These are phyloP conservation scores for Drosophila mettleri DNA, from an alignment of 2,888 invertebrate species.

Conservation along the genomic window DNA sequence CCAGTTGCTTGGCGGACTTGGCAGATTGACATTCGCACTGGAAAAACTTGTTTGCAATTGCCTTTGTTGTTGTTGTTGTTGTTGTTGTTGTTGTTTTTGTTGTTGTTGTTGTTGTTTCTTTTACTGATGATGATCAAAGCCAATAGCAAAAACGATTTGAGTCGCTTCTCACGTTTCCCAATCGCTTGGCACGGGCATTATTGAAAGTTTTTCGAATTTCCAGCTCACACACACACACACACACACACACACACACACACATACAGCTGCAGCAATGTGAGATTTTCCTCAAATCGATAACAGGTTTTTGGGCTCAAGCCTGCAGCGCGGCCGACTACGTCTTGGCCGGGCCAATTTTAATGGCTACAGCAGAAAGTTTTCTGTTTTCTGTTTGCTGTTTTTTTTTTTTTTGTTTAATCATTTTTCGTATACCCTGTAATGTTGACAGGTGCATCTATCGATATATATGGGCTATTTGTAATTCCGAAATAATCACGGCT, in stretches of 20 bases:
- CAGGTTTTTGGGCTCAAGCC: slow-evolving; percentile 66
- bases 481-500: too few species aligned
- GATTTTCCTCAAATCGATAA: slow-evolving; percentile 73
- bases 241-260: background rate
- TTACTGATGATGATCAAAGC: slow-evolving; percentile 52
- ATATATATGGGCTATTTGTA: slow-evolving; percentile 9
- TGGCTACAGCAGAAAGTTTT: slow-evolving; percentile 63
- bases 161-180: slow-evolving; percentile 68
- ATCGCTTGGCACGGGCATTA: slow-evolving; percentile 60
- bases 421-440: slow-evolving; percentile 4
- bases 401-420: background rate
- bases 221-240: slow-evolving; percentile 32
- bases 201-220: slow-evolving; percentile 69
- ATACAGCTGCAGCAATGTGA: slow-evolving; percentile 35
- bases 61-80: slow-evolving; percentile 1
- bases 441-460: background rate
- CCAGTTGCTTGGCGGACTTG: slow-evolving; percentile 26
- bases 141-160: slow-evolving; percentile 60
- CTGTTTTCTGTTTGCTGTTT: slow-evolving; percentile 50
- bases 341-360: slow-evolving; percentile 67
- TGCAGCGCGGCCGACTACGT: slow-evolving; percentile 9
- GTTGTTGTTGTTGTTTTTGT: background rate
- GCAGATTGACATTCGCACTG: slow-evolving; percentile 65
- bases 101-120: slow-evolving; percentile 17
- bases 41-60: slow-evolving; percentile 65